Conservation (phyloP, 2,888 invertebrate species). For the Drosophila hamatofila region DNA sequence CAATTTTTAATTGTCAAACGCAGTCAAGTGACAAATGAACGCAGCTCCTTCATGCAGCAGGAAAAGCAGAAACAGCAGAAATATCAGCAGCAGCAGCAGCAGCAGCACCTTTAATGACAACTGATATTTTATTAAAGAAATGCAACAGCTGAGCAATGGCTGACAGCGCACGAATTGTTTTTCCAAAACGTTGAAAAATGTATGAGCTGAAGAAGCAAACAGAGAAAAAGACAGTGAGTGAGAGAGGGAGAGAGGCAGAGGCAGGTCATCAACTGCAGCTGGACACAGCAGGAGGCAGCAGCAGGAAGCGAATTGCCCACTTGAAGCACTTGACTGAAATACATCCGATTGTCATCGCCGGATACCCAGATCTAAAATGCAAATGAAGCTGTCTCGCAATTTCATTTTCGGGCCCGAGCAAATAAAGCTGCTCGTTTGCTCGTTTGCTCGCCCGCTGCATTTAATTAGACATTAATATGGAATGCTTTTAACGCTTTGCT, state of each 20-base stretch:
- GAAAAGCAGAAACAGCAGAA: background rate
- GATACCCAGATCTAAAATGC: slow-evolving; percentile 67
- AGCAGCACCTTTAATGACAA: slow-evolving; percentile 64
- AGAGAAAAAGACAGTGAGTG: background rate
- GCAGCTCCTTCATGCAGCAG: slow-evolving; percentile 29
- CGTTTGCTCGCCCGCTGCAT: slow-evolving; percentile 47
- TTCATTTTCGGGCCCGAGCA: slow-evolving; percentile 34
- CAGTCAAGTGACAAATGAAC: slow-evolving; percentile 73
- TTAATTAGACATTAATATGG: slow-evolving; percentile 76
- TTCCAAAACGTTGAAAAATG: slow-evolving; percentile 60
- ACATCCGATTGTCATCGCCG: slow-evolving; percentile 72
- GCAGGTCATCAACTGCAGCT: background rate
- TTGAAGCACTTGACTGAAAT: slow-evolving; percentile 61
- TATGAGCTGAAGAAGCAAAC: slow-evolving; percentile 27
- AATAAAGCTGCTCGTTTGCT: slow-evolving; percentile 16
- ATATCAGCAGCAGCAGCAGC: background rate
- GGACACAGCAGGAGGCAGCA: background rate
- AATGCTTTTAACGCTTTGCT: slow-evolving; percentile 55
- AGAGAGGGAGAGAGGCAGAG: background rate
- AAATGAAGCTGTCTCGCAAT: slow-evolving; percentile 61
- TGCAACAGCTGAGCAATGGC: slow-evolving; percentile 64
- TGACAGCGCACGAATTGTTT: slow-evolving; percentile 59
- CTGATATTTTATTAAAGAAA: slow-evolving; percentile 74
- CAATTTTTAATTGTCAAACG: slow-evolving; percentile 78
- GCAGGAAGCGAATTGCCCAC: slow-evolving; percentile 38